Conservation (phyloP, 2,113 vertebrate genomes). For the Neotoma lepida region DNA sequence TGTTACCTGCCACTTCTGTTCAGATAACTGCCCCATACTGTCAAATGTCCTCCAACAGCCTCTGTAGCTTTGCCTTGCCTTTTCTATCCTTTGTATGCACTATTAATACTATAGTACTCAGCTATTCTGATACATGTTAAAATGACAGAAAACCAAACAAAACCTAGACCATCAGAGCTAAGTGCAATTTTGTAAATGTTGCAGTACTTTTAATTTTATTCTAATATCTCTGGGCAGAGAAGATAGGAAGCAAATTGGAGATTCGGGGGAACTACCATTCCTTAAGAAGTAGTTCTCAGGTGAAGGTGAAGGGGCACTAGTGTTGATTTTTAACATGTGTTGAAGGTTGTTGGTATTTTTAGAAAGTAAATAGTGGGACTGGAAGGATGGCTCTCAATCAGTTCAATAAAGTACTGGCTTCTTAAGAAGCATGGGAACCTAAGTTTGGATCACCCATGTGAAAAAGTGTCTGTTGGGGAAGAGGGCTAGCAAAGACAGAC, state of each 20-base stretch:
- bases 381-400: not conserved
- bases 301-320: not conserved
- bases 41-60: not conserved
- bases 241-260: not conserved
- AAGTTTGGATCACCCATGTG: not conserved
- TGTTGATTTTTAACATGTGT: not conserved
- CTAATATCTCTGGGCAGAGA: not conserved
- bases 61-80: not conserved
- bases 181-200: not conserved
- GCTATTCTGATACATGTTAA: not conserved
- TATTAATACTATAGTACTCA: not conserved
- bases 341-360: not conserved
- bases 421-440: not conserved
- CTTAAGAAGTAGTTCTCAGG: not conserved
- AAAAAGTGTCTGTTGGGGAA: not conserved
- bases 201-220: not conserved
- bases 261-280: not conserved
- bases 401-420: not conserved
- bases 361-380: not conserved
- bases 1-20: not conserved
- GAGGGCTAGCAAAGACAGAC: not conserved
- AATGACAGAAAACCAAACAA: not conserved
- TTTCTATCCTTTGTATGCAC: not conserved
- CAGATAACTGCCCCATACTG: not conserved
- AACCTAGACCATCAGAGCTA: not conserved